Base-by-base conservation (phyloP, 35 echinoderm and acorn worm species). In the Apostichopus parvimensis region DNA sequence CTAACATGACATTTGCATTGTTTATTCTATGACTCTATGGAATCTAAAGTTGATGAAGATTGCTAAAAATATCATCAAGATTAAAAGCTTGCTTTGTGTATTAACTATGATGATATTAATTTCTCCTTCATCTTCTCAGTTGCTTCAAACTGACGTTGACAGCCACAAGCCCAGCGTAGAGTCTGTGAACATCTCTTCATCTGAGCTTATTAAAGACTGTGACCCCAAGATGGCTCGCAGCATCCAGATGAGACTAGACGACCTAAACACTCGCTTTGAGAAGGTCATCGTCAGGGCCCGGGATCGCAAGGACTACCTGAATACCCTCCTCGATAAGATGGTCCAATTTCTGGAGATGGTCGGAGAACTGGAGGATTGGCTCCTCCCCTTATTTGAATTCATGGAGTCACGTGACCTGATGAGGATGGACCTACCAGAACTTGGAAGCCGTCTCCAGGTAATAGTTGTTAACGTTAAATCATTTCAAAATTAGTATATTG, bases 141-240 rank as follows among this genome's bases (percentile, higher is more conserved):
- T 98, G 73, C 86, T 95, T 11, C 94, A 96, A 94, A 96, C 95
- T 72, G 97, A 98, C 91, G 93, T 98, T 72, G 95, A 98, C 93
- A 98, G 97, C 73, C 97, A 98, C 93, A 98, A 98, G 77, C 93
- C 97, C 6, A 98, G 94, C 61, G 93, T 98, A 20, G 97, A 92
- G 60, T 87, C 93, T n/a, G 93, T 95, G 90, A 98, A 98, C 79
- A 89, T 92, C 56, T 94, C 95, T 11, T 94, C 97, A 4, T 79
- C 94, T 13, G 94, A 98, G 80, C 91, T 98, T 7, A 92, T 96
- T 65, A 89, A 89, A 53, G 94, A 96, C 21, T 94, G 97, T 45
- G 94, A 95, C 81, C 97, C 97, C 62, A 95, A 93, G 88, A 93
- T 91, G 92, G 94, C 94, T 4, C 91, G 94, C 54, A 94, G 93